A percentile compares a stretch with the other conserved stretches of the same genome.
phyloP scores from a whole-genome alignment of 2,113 vertebrate species.

The Lichenostomus cassidix region DNA sequence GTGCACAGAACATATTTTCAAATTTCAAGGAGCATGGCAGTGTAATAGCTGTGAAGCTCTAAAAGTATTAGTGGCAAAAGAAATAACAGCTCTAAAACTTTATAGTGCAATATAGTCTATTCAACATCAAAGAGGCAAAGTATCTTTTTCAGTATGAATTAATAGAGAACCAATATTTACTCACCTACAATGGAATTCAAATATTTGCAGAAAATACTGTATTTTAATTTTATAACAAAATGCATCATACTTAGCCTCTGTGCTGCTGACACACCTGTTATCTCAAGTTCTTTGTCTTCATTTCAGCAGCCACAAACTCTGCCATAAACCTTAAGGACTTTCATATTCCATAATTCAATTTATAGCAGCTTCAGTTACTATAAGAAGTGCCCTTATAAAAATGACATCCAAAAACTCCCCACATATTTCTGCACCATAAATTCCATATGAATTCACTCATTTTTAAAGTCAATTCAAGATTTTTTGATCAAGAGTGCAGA shows the following conservation, averaged over 20 bases:
- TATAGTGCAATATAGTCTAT: background rate
- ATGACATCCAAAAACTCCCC: background rate
- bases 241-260: background rate
- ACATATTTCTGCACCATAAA: conserved; percentile 23
- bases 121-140: background rate
- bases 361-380: background rate
- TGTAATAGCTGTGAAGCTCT: background rate
- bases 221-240: conserved; percentile 25
- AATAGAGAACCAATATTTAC: background rate
- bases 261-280: background rate
- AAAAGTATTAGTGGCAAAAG: background rate
- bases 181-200: background rate
- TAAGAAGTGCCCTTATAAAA: conserved; percentile 10
- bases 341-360: conserved; percentile 9
- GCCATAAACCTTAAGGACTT: conserved; percentile 10
- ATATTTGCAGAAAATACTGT: background rate
- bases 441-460: background rate
- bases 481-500: conserved; percentile 5
- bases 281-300: conserved; percentile 13
- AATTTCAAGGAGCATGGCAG: background rate
- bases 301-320: background rate
- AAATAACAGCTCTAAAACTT: background rate
- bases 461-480: conserved; percentile 16
- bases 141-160: background rate
- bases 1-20: background rate